These are phyloP conservation scores for Pterostichus madidus DNA, from an alignment of 2,888 invertebrate species.

Conservation along the genomic window DNA sequence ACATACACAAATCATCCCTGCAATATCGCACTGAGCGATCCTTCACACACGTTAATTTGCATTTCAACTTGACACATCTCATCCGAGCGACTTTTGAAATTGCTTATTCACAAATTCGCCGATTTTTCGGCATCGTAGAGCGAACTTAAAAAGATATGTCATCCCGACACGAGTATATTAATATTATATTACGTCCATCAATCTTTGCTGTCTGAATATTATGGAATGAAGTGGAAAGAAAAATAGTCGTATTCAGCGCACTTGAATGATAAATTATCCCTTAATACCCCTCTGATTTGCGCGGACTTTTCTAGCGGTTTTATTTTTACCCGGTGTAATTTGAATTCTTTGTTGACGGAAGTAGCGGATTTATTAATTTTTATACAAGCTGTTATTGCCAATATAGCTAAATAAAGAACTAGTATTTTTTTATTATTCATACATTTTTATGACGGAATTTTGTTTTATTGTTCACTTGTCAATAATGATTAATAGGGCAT, in stretches of 20 bases:
- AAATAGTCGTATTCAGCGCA: slow-evolving; percentile 61
- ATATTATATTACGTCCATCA: slow-evolving; percentile 63
- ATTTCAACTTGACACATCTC: slow-evolving; percentile 47
- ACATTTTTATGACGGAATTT: slow-evolving; percentile 13
- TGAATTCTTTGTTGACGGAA: slow-evolving; percentile 16
- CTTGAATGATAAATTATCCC: slow-evolving; percentile 59
- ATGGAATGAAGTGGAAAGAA: slow-evolving; percentile 63
- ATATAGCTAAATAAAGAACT: neutral
- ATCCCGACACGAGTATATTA: slow-evolving; percentile 60
- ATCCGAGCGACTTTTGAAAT: slow-evolving; percentile 49
- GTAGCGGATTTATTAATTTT: slow-evolving; percentile 4
- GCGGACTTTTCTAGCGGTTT: neutral
- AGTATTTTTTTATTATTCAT: neutral
- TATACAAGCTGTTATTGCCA: neutral
- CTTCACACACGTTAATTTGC: slow-evolving; percentile 33
- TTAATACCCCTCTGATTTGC: slow-evolving; percentile 37
- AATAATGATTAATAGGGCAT: neutral
- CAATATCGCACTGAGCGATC: slow-evolving; percentile 13
- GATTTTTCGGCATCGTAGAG: slow-evolving; percentile 29
- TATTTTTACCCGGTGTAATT: slow-evolving; percentile 7
- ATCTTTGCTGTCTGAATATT: slow-evolving; percentile 63
- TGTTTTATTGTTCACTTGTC: neutral
- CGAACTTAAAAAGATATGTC: slow-evolving; percentile 56
- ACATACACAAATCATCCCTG: neutral
- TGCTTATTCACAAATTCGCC: slow-evolving; percentile 48